Base-by-base conservation (phyloP, 2,113 vertebrate genomes). In the Sceloporus tristichus region DNA sequence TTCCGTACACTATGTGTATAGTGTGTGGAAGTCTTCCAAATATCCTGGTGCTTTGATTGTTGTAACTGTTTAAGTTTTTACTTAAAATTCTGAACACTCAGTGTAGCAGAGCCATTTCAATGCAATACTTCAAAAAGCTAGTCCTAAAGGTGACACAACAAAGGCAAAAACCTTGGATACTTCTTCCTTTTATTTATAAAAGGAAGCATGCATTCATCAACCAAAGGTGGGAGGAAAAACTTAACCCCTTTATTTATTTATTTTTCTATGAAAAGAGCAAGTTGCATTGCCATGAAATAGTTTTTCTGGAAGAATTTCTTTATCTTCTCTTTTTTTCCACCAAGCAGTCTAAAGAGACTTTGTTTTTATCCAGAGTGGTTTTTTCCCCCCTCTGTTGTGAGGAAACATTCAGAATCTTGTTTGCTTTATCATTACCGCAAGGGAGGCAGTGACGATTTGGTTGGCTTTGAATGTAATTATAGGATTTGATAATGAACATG, bases 111-210 rank as follows among this genome's bases (percentile, higher is more conserved):
- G 91, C 87, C 88, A 73, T 95, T 96, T 94, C 95, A 91, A 93
- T 93, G 93, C 94, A 94, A 87, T 92, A 94, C 89, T 95, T 96
- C 94, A 96, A 94, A 95, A 95, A 93, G 42, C 93, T 92, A 95
- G 92, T 95, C 93, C 89, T 95, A 93, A 95, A 96, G 89, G 90
- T 92, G 92, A 93, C 89, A 94, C 92, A 94, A 93, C 93, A 95
- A 96, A 96, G 91, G 86, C 94, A 94, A 62, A 93, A 92, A 87
- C 79, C 90, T 93, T 88, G 71, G 93, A 92, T 95, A 88, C 81
- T 83, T 82, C 16, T 0, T 48, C 38, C 90, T 95, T 96, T 94
- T 94, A 95, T 96, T 93, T 93, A 92, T 93, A 91, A 95, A n/a
- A 95, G 86, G 92, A 94, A 94, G 56, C 53, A 92, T 82, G 84